phyloP scores from a whole-genome alignment of 2,113 vertebrate species.

The Leuciscus idus region DNA sequence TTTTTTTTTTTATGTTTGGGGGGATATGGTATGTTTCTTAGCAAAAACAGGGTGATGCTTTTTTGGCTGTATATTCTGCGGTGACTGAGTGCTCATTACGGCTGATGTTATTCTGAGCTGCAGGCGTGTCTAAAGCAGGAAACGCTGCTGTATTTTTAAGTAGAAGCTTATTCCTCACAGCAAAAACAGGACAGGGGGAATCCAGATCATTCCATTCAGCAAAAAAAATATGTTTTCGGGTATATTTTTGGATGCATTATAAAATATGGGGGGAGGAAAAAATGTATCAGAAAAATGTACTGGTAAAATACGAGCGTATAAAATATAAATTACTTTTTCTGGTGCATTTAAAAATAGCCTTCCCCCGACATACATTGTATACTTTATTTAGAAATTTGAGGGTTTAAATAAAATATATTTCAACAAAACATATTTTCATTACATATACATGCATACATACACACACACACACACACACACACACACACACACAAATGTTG shows the following conservation, averaged over 20 bases:
- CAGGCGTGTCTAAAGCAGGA: conserved; percentile 92
- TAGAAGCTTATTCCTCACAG: conserved; percentile 86
- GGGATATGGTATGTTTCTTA: conserved; percentile 23
- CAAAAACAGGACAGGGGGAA: conserved; percentile 59
- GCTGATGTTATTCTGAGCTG: conserved; percentile 94
- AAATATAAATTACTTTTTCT: neutral
- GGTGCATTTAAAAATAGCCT: neutral
- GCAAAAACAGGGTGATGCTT: conserved; percentile 73
- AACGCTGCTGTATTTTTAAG: conserved; percentile 93
- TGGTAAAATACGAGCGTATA: neutral
- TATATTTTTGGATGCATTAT: conserved; percentile 10
- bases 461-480: too few relatives aligned
- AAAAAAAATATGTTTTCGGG: neutral
- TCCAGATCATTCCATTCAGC: conserved; percentile 28
- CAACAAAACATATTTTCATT: neutral
- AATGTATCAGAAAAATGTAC: neutral
- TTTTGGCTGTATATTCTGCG: conserved; percentile 72
- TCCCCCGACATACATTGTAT: neutral
- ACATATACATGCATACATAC: neutral
- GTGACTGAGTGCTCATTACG: conserved; percentile 83
- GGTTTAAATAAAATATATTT: neutral
- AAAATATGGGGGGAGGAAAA: too few relatives aligned
- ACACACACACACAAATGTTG: too few relatives aligned
- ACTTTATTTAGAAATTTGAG: neutral
- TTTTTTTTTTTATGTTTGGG: conserved; percentile 63